Base-by-base conservation (phyloP, 2,888 invertebrate genomes). In the Acronicta aceris region DNA sequence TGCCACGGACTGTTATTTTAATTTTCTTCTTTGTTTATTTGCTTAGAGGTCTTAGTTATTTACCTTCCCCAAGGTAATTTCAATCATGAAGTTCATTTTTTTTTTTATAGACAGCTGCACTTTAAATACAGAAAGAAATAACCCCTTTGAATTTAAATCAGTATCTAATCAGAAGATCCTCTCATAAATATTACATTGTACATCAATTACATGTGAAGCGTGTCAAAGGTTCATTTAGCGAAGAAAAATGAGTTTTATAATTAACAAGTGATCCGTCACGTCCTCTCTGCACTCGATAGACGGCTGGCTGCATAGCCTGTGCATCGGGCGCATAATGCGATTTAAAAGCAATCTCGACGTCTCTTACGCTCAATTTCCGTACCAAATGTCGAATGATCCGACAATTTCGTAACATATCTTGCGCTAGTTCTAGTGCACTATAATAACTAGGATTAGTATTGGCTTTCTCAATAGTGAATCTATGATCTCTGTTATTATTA, bases 301-400 rank as follows among this genome's bases (percentile, higher is more conserved):
- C 66, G 76, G 70, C 68, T 74, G 71, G 77, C 72, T 81, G 83
- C 83, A 82, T 74, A 72, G 74, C 64, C 69, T 79, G 75, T 81
- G 85, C 84, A 83, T 73, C 76, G 61, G 75, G 85, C 88, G 85
- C 82, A 77, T 90, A 92, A 93, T 84, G 81, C 82, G 88, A 92
- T 93, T 92, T 92, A 91, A 92, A 92, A 90, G 88, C 93, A 92
- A 93, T 93, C 90, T 90, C 89, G 81, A 55, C 79, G 80, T 74
- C 79, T 76, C 80, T 84, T 83, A 81, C 87, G 90, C 87, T 88
- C 89, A 90, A 92, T 92, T 93, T 93, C 92, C 92, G 86, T 75
- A 76, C 77, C 81, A 78, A 89, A 90, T 86, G 84, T 83, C 82
- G 78, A 79, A 81, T 82, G 81, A 84, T 83, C 76, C 65, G 67